phyloP scores from a whole-genome alignment of 2,797 vertebrate genomes.

The Champsocephalus esox region DNA sequence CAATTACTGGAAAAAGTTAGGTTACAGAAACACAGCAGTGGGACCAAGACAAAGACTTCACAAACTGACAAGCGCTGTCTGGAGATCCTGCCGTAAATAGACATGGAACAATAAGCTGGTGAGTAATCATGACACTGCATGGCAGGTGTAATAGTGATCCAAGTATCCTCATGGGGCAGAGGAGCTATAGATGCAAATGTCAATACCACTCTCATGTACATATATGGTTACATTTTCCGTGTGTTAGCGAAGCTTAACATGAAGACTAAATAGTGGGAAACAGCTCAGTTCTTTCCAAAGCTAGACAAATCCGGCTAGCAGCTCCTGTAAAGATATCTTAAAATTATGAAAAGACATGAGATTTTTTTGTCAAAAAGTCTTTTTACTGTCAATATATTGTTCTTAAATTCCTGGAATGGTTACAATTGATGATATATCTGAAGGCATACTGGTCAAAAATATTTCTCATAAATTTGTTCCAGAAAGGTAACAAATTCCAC shows the following conservation, averaged over 20 bases:
- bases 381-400: not conserved
- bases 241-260: not conserved
- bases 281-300: not conserved
- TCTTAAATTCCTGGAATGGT: not conserved
- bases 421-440: not conserved
- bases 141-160: slow-evolving; percentile 15
- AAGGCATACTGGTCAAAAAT: not conserved
- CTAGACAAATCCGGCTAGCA: not conserved
- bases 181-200: not conserved
- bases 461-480: not conserved
- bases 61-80: slow-evolving; percentile 25
- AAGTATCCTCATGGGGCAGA: slow-evolving; percentile 1
- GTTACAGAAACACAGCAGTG: slow-evolving; percentile 21
- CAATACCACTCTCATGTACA: not conserved
- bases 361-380: not conserved
- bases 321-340: not conserved
- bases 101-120: slow-evolving; percentile 37
- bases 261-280: not conserved
- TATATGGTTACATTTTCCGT: not conserved
- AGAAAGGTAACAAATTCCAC: not conserved
- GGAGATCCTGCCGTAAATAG: slow-evolving; percentile 32
- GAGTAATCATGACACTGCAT: slow-evolving; percentile 38
- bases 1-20: slow-evolving; percentile 7
- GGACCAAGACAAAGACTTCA: slow-evolving; percentile 27
- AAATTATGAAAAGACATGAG: not conserved